Evolutionary conservation across 1,140 invertebrate genomes (phyloP).

Genomic region (Leptonema lineaticorne): DNA sequence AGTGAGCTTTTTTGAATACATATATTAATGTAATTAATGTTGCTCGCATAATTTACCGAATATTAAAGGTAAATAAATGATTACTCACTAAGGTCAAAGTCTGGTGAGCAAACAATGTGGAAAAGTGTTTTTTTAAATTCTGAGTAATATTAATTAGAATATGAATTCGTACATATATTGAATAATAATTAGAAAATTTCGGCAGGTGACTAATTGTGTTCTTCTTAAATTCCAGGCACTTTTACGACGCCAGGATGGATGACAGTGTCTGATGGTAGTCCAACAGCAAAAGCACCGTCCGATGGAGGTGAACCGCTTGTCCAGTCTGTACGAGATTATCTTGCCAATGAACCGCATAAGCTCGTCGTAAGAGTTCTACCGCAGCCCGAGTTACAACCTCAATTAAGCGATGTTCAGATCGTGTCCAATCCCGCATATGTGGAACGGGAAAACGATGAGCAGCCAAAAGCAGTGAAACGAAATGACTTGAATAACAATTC

Average conservation of each 20-base stretch:
- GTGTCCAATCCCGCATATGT: slow-evolving; percentile 20
- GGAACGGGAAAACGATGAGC: neutral
- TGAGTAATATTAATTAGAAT: too few relatives aligned
- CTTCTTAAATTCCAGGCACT: slow-evolving; percentile 49
- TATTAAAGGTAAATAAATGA: too few relatives aligned
- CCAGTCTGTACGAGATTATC: slow-evolving; percentile 54
- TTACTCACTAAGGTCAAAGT: too few relatives aligned
- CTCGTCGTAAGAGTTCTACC: slow-evolving; percentile 43
- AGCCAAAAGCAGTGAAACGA: slow-evolving; percentile 44
- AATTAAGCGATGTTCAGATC: slow-evolving; percentile 32
- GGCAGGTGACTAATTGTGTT: neutral
- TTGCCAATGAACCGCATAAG: slow-evolving; percentile 53
- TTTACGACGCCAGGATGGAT: slow-evolving; percentile 55
- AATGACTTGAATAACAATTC: slow-evolving; percentile 58
- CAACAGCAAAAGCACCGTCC: slow-evolving; percentile 50
- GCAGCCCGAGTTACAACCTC: slow-evolving; percentile 41
- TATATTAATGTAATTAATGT: too few relatives aligned
- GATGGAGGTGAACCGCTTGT: slow-evolving; percentile 53
- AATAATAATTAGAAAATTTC: too few relatives aligned
- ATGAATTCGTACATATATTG: too few relatives aligned
- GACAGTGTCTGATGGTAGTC: slow-evolving; percentile 53
- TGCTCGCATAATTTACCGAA: too few relatives aligned
- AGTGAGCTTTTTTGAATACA: too few relatives aligned
- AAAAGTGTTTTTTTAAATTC: too few relatives aligned
- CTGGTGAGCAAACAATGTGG: too few relatives aligned